Conservation (phyloP, 2,113 vertebrate species). For the Oxygymnocypris stewartii region DNA sequence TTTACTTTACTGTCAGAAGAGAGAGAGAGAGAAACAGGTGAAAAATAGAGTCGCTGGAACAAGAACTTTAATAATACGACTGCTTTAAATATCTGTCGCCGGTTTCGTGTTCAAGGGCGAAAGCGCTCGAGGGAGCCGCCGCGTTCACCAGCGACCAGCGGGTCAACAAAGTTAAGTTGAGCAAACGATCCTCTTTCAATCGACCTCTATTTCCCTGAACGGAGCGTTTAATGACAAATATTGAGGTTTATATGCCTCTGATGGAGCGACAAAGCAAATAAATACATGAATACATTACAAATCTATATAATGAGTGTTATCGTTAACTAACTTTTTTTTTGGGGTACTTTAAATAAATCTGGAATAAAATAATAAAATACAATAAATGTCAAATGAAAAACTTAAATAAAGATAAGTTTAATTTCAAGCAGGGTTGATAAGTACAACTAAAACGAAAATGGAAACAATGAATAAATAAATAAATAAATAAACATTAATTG, state of each 20-base stretch:
- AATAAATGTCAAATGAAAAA: too few relatives aligned
- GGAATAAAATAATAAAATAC: too few relatives aligned
- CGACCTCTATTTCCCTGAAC: slow-evolving; percentile 33
- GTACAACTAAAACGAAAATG: background rate
- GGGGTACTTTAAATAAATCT: too few relatives aligned
- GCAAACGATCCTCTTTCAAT: slow-evolving; percentile 32
- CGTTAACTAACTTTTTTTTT: too few relatives aligned
- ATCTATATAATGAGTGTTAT: too few relatives aligned
- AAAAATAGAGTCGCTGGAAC: slow-evolving; percentile 42
- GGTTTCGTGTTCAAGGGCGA: slow-evolving; percentile 30
- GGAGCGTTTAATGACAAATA: background rate
- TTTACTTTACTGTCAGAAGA: slow-evolving; percentile 49
- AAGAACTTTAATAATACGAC: slow-evolving; percentile 49
- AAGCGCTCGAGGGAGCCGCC: slow-evolving; percentile 9
- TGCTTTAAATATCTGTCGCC: slow-evolving; percentile 49
- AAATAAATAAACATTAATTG: too few relatives aligned
- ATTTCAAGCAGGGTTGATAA: background rate
- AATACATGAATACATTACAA: too few relatives aligned
- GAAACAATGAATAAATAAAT: too few relatives aligned
- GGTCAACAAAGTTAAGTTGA: slow-evolving; percentile 42
- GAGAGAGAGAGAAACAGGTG: too few relatives aligned
- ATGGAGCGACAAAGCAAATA: background rate
- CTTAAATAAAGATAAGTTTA: too few relatives aligned
- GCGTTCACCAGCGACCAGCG: slow-evolving; percentile 36
- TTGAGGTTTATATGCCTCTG: background rate